Evolutionary conservation across 2,113 vertebrate species (phyloP).

Genomic region (Ailuropoda melanoleuca): DNA sequence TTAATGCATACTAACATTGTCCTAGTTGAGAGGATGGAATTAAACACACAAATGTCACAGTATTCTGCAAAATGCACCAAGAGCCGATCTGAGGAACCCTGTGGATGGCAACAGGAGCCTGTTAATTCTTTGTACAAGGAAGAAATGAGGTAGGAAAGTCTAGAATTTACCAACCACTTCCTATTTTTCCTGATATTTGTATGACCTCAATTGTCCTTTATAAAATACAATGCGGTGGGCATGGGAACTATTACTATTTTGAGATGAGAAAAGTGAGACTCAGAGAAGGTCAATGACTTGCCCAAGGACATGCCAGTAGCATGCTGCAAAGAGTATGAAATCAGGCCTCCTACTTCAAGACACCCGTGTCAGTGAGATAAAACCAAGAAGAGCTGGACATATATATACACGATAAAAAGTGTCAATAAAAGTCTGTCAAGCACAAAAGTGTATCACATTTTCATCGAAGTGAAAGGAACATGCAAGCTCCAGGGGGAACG

Average conservation of each 20-base stretch:
- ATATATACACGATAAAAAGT: neutral
- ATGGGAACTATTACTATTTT: neutral
- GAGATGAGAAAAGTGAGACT: neutral
- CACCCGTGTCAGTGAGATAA: rapidly evolving
- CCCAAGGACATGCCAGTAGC: too few relatives aligned
- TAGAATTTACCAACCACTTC: neutral
- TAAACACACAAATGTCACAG: too few relatives aligned
- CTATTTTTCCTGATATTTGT: neutral
- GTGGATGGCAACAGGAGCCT: rapidly evolving
- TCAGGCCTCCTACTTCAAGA: too few relatives aligned
- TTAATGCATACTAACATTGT: neutral
- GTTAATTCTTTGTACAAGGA: neutral
- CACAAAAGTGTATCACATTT: neutral
- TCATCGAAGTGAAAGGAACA: neutral
- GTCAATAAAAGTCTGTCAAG: neutral
- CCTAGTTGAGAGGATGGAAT: neutral
- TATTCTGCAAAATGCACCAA: neutral
- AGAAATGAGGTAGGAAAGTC: too few relatives aligned
- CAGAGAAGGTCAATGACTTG: neutral
- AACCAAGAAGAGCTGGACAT: too few relatives aligned
- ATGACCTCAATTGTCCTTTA: neutral
- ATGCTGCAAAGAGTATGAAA: too few relatives aligned
- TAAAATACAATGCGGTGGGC: rapidly evolving
- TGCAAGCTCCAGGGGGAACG: neutral
- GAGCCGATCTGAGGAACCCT: rapidly evolving